Base-by-base conservation (phyloP, 1,140 invertebrate species). In the Stegodyphus mimosarum region DNA sequence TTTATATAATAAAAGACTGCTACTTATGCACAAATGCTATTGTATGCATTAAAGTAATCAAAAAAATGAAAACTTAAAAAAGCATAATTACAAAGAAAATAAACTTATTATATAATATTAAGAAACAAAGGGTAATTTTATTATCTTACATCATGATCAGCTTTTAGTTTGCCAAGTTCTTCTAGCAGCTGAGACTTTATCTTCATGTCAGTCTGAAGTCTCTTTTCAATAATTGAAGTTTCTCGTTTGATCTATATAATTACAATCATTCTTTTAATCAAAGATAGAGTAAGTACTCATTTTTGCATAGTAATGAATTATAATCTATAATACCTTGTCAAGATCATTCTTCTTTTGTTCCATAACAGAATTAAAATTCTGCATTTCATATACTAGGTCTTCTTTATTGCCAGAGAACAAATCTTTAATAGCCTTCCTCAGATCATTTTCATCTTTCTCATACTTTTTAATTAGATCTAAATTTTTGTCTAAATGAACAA, bases 351-450 rank as follows among this genome's bases (percentile, higher is more conserved):
- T 72, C 50, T 86, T 86, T 50, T 74, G 70, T 6, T 17, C n/a
- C 6, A 78, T 33, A 80, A 88, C 72, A 10, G 55, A 17, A 72
- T 77, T 67, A 73, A 88, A 88, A 67, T 87, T 87, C 15, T 67
- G 48, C 63, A 88, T 88, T 78, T 88, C 87, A 9, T 72, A 53
- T 66, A 85, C 85, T 49, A 88, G 70, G 63, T 88, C 73, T 73
- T 79, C 69, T 15, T 92, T 91, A 85, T 94, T 93, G 51, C 89
- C 90, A 66, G 91, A 90, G 52, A 92, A 90, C 3, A 73, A 95
- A 93, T 93, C 91, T 33, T 90, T 81, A 0, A 95, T 88, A 87
- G 93, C 91, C 17, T 92, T 91, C 84, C 93, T 91, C 55, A 96
- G 90, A 1, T 94, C 94, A 11, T 64, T 88, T 92, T 90, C 6